Evolutionary conservation across 2,888 invertebrate species (phyloP), one percentile per base, ranked within the genome.

Genomic region (Drosophila atripex): DNA sequence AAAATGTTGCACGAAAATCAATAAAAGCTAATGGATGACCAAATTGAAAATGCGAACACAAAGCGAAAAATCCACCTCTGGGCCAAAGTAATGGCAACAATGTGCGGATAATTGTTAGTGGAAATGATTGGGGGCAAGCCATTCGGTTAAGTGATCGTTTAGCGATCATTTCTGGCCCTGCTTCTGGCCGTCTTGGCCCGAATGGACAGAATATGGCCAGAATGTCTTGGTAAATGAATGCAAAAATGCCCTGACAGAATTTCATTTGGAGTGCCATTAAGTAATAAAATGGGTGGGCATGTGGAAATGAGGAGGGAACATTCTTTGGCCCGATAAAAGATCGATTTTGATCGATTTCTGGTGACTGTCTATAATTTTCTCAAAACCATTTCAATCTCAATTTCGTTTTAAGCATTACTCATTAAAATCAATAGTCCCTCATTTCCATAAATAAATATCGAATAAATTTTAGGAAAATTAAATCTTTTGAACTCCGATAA

Each of bases 1-100:
- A 86, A 84, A 78, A 86, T 80, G 78, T 76, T 86, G 80, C 75
- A 65, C 71, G 73, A 86, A 76, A 76, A 80, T 78, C 85, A 84
- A 82, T 86, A 86, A 86, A 82, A 74, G 61, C 86, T 80, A 80
- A 80, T 86, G 86, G 80, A 57, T 75, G 65, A 64, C 56, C 61
- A 85, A 80, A 77, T 80, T 77, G 84, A 70, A 69, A 69, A 70
- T 28, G 28, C 47, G 47, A 30, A 28, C 28, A 14, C 6, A n/a
- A n/a, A 39, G 39, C 39, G 28, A 28, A 28, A 9, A 28, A 12
- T 35, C 51, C 63, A 50, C 51, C 64, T 52, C 52, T 39, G 57
- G 54, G 41, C 58, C 51, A 12, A 21, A 50, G 51, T 50, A 49
- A 65, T 65, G 64, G 64, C 64, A 64, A 64, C 64, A 64, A 64